These are phyloP conservation scores for Linyphia triangularis DNA, from an alignment of 2,888 invertebrate species.

Conservation along the genomic window DNA sequence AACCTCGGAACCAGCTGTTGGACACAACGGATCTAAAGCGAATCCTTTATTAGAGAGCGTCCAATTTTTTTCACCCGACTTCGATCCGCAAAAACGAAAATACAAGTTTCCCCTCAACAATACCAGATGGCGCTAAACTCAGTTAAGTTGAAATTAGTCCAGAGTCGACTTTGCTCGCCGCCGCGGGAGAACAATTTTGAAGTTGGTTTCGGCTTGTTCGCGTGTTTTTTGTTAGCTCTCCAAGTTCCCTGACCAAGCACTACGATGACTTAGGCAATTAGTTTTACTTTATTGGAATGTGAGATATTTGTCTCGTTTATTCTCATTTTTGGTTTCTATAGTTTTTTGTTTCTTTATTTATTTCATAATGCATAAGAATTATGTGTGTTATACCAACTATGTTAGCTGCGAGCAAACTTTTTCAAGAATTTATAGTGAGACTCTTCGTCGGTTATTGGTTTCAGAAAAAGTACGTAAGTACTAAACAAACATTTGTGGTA, in stretches of 20 bases:
- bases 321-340: background rate
- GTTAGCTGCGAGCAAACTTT: background rate
- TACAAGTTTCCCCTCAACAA: background rate
- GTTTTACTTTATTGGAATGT: background rate
- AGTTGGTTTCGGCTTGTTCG: slow-evolving; percentile 32
- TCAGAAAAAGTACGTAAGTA: background rate
- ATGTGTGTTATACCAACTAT: background rate
- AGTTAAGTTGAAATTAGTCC: background rate
- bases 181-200: slow-evolving; percentile 72
- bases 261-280: background rate
- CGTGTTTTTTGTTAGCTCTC: background rate
- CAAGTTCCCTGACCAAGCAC: background rate
- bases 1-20: too few species aligned
- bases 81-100: background rate
- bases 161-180: background rate
- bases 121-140: background rate
- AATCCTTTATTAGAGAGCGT: too few species aligned
- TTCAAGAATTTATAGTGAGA: too few species aligned
- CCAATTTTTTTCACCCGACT: too few species aligned
- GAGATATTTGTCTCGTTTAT: background rate
- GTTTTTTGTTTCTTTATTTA: too few species aligned
- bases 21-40: too few species aligned
- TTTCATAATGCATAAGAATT: background rate
- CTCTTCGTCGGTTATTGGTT: too few species aligned
- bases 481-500: background rate